Conservation (phyloP, 2,888 invertebrate species). For the Coecobrya sp. region DNA sequence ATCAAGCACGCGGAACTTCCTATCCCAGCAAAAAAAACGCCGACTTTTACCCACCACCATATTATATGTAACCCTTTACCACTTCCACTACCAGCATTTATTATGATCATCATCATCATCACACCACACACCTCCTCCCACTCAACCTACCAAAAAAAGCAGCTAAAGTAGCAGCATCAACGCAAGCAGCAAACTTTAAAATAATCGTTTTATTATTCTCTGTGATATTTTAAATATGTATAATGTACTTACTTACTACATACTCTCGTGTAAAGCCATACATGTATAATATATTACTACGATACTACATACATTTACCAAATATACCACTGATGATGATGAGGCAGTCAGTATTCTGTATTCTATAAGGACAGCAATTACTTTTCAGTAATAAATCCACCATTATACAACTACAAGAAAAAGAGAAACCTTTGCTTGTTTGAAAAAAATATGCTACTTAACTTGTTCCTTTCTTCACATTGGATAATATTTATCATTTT, state of each 20-base stretch:
- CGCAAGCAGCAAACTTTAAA: slow-evolving; percentile 44
- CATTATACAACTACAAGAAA: slow-evolving; percentile 46
- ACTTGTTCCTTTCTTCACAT: slow-evolving; percentile 35
- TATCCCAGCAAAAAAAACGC: background rate
- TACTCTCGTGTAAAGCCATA: slow-evolving; percentile 6
- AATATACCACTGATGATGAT: slow-evolving; percentile 10
- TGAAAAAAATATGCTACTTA: slow-evolving; percentile 41
- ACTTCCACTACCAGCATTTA: background rate
- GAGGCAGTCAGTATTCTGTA: slow-evolving; percentile 53
- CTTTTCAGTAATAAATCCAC: slow-evolving; percentile 67
- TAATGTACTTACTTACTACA: slow-evolving; percentile 23
- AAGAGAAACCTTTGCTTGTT: slow-evolving; percentile 41
- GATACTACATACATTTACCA: background rate
- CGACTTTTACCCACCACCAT: background rate
- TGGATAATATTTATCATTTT: slow-evolving; percentile 58
- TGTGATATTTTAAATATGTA: slow-evolving; percentile 63
- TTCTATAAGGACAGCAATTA: slow-evolving; percentile 60
- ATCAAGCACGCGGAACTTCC: slow-evolving; percentile 45
- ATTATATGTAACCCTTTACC: background rate
- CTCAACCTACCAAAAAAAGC: background rate
- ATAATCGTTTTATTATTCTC: slow-evolving; percentile 69
- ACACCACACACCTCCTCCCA: background rate
- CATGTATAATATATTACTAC: slow-evolving; percentile 18
- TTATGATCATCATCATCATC: background rate
- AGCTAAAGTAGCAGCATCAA: background rate